phyloP scores from a whole-genome alignment of 2,888 invertebrate genomes.

The Encarsia formosa region DNA sequence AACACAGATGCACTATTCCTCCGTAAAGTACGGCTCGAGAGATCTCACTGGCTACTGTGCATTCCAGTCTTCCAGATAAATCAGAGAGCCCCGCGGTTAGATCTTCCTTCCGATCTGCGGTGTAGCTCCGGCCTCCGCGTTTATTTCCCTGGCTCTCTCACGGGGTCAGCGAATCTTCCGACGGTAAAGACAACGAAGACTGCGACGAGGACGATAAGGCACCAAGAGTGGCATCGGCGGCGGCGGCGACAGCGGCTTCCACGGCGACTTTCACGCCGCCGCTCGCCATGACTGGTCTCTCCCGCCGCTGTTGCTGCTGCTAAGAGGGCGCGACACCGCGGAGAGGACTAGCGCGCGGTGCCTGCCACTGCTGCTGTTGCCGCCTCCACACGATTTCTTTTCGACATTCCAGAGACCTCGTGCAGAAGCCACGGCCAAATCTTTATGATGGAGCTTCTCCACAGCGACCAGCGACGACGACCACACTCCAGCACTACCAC shows the following conservation, averaged over 20 bases:
- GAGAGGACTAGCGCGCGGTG: not conserved
- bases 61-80: no score
- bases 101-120: no score
- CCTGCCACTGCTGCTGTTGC: not conserved
- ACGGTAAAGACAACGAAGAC: no score
- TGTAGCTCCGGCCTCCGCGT: not conserved
- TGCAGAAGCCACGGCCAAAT: conserved; percentile 3
- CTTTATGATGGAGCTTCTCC: no score
- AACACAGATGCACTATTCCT: no score
- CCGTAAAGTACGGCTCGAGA: no score
- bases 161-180: not conserved
- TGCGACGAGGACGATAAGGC: conserved; percentile 7
- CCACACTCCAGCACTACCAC: no score
- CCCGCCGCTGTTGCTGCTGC: not conserved
- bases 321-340: conserved; percentile 11
- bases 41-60: no score
- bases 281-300: no score
- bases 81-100: no score
- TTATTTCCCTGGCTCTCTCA: not conserved
- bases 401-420: not conserved
- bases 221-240: not conserved
- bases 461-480: no score
- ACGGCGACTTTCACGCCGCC: not conserved
- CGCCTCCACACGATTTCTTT: not conserved
- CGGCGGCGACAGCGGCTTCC: not conserved